Percentiles rank a stretch among this genome's conserved stretches.
These are phyloP conservation scores for Drosophila koepferae DNA, from an alignment of 2,888 invertebrate species.

Conservation along the genomic window DNA sequence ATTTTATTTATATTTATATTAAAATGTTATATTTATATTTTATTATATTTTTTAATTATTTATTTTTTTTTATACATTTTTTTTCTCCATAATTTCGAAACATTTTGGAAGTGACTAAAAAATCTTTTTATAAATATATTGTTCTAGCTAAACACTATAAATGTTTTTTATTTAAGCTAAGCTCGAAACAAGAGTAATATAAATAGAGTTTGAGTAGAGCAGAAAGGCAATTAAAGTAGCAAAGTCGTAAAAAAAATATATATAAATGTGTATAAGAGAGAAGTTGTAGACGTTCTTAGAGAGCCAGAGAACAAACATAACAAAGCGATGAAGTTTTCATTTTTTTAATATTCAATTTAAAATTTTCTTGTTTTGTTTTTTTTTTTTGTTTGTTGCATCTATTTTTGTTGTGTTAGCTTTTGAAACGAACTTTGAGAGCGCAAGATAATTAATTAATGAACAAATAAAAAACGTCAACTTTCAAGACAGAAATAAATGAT, in stretches of 20 bases:
- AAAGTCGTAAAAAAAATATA: slow-evolving; percentile 30
- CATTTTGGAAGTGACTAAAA: slow-evolving; percentile 11
- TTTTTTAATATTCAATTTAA: neutral
- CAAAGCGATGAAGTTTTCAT: slow-evolving; percentile 42
- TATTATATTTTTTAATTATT: neutral
- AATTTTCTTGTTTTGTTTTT: slow-evolving; percentile 14
- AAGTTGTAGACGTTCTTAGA: slow-evolving; percentile 23
- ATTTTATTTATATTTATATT: neutral
- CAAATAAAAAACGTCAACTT: slow-evolving; percentile 51
- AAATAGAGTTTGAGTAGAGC: slow-evolving; percentile 17
- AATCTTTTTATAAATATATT: neutral
- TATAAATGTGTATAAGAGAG: slow-evolving; percentile 9
- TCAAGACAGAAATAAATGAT: slow-evolving; percentile 62
- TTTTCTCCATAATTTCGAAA: too few relatives aligned
- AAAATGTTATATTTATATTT: neutral
- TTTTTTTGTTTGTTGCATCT: slow-evolving; percentile 6
- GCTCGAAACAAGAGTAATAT: slow-evolving; percentile 10
- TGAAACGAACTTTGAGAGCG: slow-evolving; percentile 37
- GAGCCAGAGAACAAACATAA: slow-evolving; percentile 49
- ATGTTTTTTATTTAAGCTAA: slow-evolving; percentile 2
- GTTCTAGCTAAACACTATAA: slow-evolving; percentile 3
- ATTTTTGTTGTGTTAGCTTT: slow-evolving; percentile 23
- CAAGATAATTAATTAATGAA: slow-evolving; percentile 48
- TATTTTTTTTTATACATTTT: neutral
- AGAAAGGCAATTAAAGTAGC: slow-evolving; percentile 29